Base-by-base conservation (phyloP, 64 coral and sea anemone species). In the Platygyra sinensis region DNA sequence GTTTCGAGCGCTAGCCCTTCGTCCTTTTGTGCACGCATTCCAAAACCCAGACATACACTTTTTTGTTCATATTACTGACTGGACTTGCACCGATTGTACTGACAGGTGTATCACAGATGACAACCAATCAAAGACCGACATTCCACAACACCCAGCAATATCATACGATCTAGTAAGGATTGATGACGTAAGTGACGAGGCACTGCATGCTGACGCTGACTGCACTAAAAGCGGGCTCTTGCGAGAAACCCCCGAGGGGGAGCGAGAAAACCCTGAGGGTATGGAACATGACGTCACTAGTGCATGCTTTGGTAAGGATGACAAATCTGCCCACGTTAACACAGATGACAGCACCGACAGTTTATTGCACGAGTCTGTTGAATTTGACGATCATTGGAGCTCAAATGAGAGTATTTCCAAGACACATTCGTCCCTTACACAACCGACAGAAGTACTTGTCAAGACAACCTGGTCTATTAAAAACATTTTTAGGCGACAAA, bases 391-490 rank as follows among this genome's bases (percentile, higher is more conserved):
- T 4, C 33, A 25, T 13, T 28, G 24, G 59, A 18, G 60, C 31
- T 25, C 63, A 22, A n/a, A 28, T 51, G 31, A 16, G 18, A 62
- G 20, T 29, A 85, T n/a, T 49, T 33, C 36, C 22, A 39, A 33
- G 13, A 46, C 62, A n/a, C 19, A 71, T 28, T 71, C 33, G 25
- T 15, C 22, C 0, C 36, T 85, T 5, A 22, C 62, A 51, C 81
- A 85, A 71, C 39, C 64, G 22, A 65, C 30, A 16, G 90, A 92
- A 24, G 84, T 92, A 12, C 72, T 79, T 80, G 86, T 92, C 8
- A 92, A 92, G 30, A 77, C 38, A 2, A 49, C 90, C 16, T 92
- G 90, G 90, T 87, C 83, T 55, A 19, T 92, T 2, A 92, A 80
- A 87, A 86, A 87, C 27, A n/a, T 92, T 52, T 92, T 92, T 49